Evolutionary conservation across 2,888 invertebrate species (phyloP), one percentile per base, ranked within the genome.

Genomic region (Leistus spinibarbis): DNA sequence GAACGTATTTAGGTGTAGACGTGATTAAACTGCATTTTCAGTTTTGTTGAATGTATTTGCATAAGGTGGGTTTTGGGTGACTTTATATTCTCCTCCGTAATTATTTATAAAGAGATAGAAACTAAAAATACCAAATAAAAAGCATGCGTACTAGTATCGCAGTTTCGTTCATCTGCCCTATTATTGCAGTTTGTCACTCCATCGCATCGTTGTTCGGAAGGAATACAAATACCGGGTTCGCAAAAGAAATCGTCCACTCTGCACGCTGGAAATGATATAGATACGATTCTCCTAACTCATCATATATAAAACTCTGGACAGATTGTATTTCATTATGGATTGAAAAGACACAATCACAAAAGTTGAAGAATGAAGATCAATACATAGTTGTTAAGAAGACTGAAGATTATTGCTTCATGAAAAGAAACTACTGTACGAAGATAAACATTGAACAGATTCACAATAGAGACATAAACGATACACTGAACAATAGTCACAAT

Each of bases 181-280:
- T 91, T 89, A 82, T 87, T 87, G 84, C 90, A 90, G 81, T 90
- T 88, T 82, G 84, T 84, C 81, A 86, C 85, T 80, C 87, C 84
- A 82, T 90, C 87, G 84, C 89, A 89, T 79, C 86, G 83, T 82
- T 87, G 87, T 80, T 85, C 86, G 79, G 84, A 83, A 79, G 88
- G 87, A 79, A 91, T 89, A 86, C 91, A 92, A 84, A 88, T 86
- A 83, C 90, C 91, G 84, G 89, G 89, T 82, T 87, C 86, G 86
- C 93, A 93, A 82, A 87, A 88, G 89, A 90, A 92, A 85, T 86
- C 80, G 69, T 83, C 82, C 0, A 79, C 64, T 7, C 77, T 76
- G 77, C 87, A 86, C 54, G 78, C 82, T 80, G 73, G 53, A 54
- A 66, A 73, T 64, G 53, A 71, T 65, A 72, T n/a, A n/a, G n/a